Evolutionary conservation across 2,797 vertebrate species (phyloP).

Genomic region (Dipus sagitta): DNA sequence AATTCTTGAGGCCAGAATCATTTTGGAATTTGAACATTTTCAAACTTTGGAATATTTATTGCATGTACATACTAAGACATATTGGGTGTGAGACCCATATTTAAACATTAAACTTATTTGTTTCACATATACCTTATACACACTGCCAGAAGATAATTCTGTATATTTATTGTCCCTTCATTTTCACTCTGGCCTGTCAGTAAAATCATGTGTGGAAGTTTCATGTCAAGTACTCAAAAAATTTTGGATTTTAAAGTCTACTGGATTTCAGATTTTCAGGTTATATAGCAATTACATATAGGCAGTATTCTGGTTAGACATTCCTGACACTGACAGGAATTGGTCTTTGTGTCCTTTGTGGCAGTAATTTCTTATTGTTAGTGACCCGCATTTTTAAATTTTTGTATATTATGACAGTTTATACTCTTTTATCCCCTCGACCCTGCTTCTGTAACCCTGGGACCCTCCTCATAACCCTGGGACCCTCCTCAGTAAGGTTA

Average conservation of each 20-base stretch:
- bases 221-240: not conserved
- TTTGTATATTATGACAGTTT: too few species aligned
- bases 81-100: not conserved
- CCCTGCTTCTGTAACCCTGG: too few species aligned
- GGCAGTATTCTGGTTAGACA: not conserved
- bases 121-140: too few species aligned
- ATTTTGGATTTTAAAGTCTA: not conserved
- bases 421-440: too few species aligned
- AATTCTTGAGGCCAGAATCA: not conserved
- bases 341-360: not conserved
- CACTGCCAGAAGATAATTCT: not conserved
- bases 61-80: not conserved
- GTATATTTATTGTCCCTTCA: not conserved
- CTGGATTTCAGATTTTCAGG: not conserved
- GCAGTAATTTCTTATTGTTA: not conserved
- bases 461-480: too few species aligned
- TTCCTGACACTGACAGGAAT: not conserved
- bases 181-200: not conserved
- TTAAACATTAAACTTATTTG: not conserved
- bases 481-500: too few species aligned
- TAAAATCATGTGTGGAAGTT: too few species aligned
- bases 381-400: not conserved
- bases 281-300: not conserved
- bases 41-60: not conserved
- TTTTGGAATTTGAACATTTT: not conserved